Base-by-base conservation (phyloP, 2,797 vertebrate genomes). In the Cyprinodon diabolis region DNA sequence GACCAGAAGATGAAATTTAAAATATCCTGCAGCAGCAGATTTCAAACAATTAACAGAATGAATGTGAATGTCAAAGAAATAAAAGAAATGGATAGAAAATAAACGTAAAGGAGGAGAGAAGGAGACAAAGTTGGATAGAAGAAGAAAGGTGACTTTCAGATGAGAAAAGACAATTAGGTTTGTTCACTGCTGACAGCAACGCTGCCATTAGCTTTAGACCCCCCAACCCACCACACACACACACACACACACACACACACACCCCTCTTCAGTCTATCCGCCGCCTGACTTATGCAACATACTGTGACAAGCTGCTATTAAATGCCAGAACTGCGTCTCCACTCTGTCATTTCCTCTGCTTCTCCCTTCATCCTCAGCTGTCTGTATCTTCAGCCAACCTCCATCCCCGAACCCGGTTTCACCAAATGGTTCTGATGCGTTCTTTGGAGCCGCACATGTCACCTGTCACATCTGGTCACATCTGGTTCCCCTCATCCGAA, bases 231-330 rank as follows among this genome's bases (percentile, higher is more conserved):
- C 25, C 17, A 52, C 25, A 30, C 25, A 30, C 25, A 4, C 6
- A 15, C 47, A 12, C 55, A 2, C 30, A 30, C 62, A 37, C 68
- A 25, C 74, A 52, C 58, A 19, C 65, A 15, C 13, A 43, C 54
- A 15, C 62, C 4, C 19, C 69, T 23, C 49, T 30, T 52, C 70
- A 67, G 75, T 71, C 47, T 47, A 58, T n/a, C 66, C 4, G 17
- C 49, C 57, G 69, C 69, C 69, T 74, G 76, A 77, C 57, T 69
- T 51, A 14, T 51, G 68, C 79, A 75, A 77, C 81, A 72, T 76
- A 74, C 78, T 72, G 78, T 52, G 67, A 89, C 65, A 75, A 77
- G 73, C 79, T 77, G 77, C 75, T 79, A 71, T 85, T 85, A 79
- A 75, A 78, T 25, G 54, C 15, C 17, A 54, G 69, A 67, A 63